Conservation (phyloP, 2,888 invertebrate genomes). For the Drosophila mettleri region DNA sequence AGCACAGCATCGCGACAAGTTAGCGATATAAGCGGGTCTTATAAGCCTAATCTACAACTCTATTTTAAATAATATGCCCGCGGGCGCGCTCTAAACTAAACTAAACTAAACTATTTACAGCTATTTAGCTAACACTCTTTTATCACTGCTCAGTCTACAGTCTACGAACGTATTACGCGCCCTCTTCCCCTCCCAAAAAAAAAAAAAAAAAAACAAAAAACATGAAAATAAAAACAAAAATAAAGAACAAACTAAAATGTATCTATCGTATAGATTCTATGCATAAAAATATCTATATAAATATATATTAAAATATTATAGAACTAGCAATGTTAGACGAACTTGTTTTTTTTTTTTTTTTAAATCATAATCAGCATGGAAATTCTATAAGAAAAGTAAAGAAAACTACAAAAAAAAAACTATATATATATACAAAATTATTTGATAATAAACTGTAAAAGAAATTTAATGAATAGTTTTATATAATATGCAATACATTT, state of each 20-base stretch:
- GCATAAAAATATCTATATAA: slow-evolving; percentile 26
- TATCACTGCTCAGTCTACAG: slow-evolving; percentile 39
- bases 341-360: slow-evolving; percentile 72
- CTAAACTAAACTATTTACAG: background rate
- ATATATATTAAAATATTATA: slow-evolving; percentile 23
- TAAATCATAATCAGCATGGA: slow-evolving; percentile 51
- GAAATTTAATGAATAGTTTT: slow-evolving; percentile 44
- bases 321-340: slow-evolving; percentile 64
- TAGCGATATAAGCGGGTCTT: slow-evolving; percentile 85
- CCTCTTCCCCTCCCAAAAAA: slow-evolving; percentile 1
- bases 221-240: slow-evolving; percentile 1
- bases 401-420: slow-evolving; percentile 26
- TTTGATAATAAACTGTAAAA: slow-evolving; percentile 45
- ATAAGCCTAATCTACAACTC: slow-evolving; percentile 75
- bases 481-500: slow-evolving; percentile 60
- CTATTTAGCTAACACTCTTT: slow-evolving; percentile 16
- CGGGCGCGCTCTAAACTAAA: slow-evolving; percentile 39
- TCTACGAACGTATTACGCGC: slow-evolving; percentile 32
- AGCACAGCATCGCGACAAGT: slow-evolving; percentile 66
- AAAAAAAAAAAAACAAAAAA: background rate
- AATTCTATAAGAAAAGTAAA: slow-evolving; percentile 37
- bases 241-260: slow-evolving; percentile 71
- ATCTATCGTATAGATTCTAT: slow-evolving; percentile 50
- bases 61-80: slow-evolving; percentile 42
- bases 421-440: slow-evolving; percentile 40